Base-by-base conservation (phyloP, 2,888 invertebrate genomes). In the Hypsopygia costalis region DNA sequence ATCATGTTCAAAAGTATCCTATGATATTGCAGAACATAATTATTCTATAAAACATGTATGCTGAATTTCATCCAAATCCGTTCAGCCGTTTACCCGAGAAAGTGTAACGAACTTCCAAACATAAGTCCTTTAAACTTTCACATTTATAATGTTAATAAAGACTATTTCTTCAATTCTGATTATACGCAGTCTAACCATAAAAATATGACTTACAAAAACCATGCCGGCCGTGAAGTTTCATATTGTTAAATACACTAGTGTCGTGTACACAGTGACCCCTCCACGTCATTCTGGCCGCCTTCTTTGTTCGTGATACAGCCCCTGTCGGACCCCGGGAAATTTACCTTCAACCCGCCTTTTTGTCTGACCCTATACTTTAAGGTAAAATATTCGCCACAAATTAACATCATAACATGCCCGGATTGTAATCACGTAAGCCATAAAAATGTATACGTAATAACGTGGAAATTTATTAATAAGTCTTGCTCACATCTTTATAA, bases 301-400 rank as follows among this genome's bases (percentile, higher is more conserved):
- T 47, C 47, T 46, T 51, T 51, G 46, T 51, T 44, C 46, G 33
- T 33, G 28, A 34, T 40, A 36, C 41, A 36, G 36, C 41, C 50
- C 44, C 41, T 45, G 47, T 50, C 44, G 38, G 45, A 22, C 33
- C 28, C 33, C 32, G 42, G 47, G 43, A 46, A 51, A 51, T 47
- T 47, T 50, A 45, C 47, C 44, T 43, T 39, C 35, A 27, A 40
- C 40, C 39, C 44, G 43, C 41, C 34, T 47, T 50, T 47, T 47
- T 44, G 46, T 44, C 29, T 33, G 38, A 42, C 40, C 36, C 35
- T 36, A 28, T 10, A 38, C 43, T 41, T 41, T 45, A 40, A 41
- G 42, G 35, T 46, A 41, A 46, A 47, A 47, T 46, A 47, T 44
- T 44, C 39, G 37, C 10, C 42, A 44, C 30, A 43, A 46, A 46